phyloP scores from a whole-genome alignment of 2,797 vertebrate genomes.

The Threskiornis aethiopicus region DNA sequence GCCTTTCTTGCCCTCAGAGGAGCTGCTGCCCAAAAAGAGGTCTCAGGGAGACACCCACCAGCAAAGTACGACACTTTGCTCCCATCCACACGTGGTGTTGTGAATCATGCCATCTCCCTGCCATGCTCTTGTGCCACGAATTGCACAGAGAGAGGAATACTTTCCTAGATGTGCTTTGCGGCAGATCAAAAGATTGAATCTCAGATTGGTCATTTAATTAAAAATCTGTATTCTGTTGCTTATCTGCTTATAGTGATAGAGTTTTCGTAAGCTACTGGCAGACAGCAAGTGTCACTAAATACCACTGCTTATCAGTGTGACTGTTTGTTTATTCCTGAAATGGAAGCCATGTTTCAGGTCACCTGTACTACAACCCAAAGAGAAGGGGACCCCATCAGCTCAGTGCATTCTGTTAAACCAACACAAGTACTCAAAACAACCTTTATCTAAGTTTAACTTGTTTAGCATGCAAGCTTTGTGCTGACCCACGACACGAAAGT shows the following conservation, averaged over 20 bases:
- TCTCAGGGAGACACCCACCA: too few relatives aligned
- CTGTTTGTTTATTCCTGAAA: not conserved
- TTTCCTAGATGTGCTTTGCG: not conserved
- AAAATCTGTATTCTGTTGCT: not conserved
- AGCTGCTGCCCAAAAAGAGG: not conserved
- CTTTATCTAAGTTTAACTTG: not conserved
- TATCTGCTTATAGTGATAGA: not conserved
- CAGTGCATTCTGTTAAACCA: not conserved
- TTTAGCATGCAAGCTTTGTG: too few relatives aligned
- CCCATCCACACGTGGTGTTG: accelerated
- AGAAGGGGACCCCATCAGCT: not conserved
- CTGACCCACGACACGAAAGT: not conserved
- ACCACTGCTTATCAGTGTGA: not conserved
- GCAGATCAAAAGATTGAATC: too few relatives aligned
- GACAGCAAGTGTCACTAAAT: too few relatives aligned
- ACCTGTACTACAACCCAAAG: not conserved
- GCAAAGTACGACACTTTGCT: not conserved
- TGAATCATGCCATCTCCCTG: not conserved
- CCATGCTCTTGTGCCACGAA: not conserved
- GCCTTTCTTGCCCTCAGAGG: not conserved
- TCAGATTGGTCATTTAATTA: not conserved
- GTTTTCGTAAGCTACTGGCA: not conserved
- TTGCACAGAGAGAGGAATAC: not conserved
- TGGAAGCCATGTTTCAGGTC: not conserved
- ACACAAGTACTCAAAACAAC: not conserved